Base-by-base conservation (phyloP, 2,797 vertebrate genomes). In the Rhinichthys osculus region DNA sequence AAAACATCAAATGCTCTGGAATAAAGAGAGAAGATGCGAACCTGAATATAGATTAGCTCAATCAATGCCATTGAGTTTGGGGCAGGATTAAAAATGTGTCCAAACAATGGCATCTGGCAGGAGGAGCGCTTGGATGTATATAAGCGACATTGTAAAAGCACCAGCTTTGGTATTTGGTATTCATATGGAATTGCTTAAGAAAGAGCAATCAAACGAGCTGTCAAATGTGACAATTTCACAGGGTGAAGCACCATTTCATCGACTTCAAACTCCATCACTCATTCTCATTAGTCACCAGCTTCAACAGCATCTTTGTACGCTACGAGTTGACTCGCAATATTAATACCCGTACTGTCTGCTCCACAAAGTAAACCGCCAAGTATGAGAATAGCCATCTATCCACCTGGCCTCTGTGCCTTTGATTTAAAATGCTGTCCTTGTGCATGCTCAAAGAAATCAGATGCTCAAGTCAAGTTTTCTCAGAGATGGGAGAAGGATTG, bases 261-360 rank as follows among this genome's bases (percentile, higher is more conserved):
- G 90, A 86, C 88, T 92, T 91, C 92, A 89, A 93, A 94, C 91
- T 91, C 88, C 89, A 94, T 92, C 62, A 85, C 78, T 93, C 92
- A 94, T 94, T 96, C 92, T 92, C 91, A 94, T 94, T 94, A 93
- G 93, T 85, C 81, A 81, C 66, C 64, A 85, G 84, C 89, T 93
- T 90, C 92, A 92, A 94, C 90, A 86, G 90, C 88, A 87, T 92
- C 89, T 86, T 77, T 81, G 84, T 91, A 89, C 81, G 21, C 84
- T 90, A 87, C 57, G 19, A 91, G 91, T 90, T 90, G 89, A 93
- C 92, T 92, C 82, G 88, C 91, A 88, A 90, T 92, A 91, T 90
- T 87, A 89, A 90, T 91, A 89, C 82, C 88, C 74, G 33, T 74
- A 71, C 54, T 64, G 52, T 73, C 54, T 73, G 42, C 69, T 80